phyloP scores from a whole-genome alignment of 2,113 vertebrate genomes.

The Dromaius novaehollandiae region DNA sequence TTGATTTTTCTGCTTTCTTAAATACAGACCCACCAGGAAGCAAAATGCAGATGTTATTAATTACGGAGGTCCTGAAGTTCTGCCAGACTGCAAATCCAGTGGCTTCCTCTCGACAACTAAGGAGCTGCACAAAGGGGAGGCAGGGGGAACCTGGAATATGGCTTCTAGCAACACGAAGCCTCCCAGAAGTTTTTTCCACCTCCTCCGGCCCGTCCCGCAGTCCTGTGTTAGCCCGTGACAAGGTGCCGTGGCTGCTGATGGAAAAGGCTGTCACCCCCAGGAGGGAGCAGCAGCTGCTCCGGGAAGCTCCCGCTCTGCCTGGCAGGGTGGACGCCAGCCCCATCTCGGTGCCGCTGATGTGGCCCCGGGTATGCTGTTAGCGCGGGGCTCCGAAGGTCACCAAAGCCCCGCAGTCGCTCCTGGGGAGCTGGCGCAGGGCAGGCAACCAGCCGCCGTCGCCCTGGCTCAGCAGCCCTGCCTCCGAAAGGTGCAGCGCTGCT shows the following conservation, averaged over 20 bases:
- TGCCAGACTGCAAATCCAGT: neutral
- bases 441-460: neutral
- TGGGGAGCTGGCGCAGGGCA: neutral
- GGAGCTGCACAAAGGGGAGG: fast-evolving
- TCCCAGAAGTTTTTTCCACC: neutral
- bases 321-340: neutral
- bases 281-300: too few relatives aligned
- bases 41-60: neutral
- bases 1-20: neutral
- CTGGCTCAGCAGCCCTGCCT: neutral
- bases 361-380: neutral
- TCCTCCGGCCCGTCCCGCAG: fast-evolving
- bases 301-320: neutral
- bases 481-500: neutral
- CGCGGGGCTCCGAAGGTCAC: neutral
- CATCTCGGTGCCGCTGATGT: neutral
- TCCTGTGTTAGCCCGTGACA: neutral
- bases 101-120: neutral
- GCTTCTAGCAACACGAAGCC: neutral
- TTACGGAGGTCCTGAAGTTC: neutral
- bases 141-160: neutral
- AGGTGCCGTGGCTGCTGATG: neutral
- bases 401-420: neutral
- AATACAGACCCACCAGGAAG: fast-evolving
- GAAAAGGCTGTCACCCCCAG: neutral